Conservation (phyloP, 2,888 invertebrate species). For the Syrista parreyssii region DNA sequence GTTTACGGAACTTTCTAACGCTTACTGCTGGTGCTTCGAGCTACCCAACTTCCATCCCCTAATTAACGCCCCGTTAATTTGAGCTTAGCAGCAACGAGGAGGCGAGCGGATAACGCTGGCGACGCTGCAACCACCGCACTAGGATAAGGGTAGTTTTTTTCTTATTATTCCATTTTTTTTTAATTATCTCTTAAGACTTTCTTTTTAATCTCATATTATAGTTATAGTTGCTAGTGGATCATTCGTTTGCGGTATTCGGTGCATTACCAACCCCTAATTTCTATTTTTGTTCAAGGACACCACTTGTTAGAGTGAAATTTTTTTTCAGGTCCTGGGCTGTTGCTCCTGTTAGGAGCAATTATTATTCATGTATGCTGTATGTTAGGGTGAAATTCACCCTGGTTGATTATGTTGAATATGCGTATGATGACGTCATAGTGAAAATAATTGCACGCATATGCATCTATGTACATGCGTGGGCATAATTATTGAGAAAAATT, state of each 20-base stretch:
- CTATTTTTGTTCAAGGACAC: not conserved
- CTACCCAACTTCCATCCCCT: slow-evolving; percentile 5
- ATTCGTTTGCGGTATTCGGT: not conserved
- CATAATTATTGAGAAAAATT: no score
- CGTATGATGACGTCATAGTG: not conserved
- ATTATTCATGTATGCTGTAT: no score
- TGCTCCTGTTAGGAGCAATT: no score
- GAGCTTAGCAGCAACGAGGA: not conserved
- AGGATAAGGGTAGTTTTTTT: not conserved
- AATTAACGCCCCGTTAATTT: slow-evolving; percentile 11
- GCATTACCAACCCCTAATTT: not conserved
- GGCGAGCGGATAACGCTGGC: not conserved
- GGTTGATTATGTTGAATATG: not conserved
- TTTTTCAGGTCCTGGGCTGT: no score
- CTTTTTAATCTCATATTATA: not conserved
- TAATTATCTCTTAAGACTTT: not conserved
- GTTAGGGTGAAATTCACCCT: not conserved
- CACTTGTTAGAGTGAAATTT: not conserved
- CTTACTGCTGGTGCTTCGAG: not conserved
- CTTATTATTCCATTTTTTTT: not conserved
- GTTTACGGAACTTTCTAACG: not conserved
- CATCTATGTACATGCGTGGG: no score
- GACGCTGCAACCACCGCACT: not conserved
- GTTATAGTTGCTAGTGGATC: not conserved
- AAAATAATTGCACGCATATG: not conserved